Conservation (phyloP, 2,113 vertebrate genomes). For the Anhinga rufa region DNA sequence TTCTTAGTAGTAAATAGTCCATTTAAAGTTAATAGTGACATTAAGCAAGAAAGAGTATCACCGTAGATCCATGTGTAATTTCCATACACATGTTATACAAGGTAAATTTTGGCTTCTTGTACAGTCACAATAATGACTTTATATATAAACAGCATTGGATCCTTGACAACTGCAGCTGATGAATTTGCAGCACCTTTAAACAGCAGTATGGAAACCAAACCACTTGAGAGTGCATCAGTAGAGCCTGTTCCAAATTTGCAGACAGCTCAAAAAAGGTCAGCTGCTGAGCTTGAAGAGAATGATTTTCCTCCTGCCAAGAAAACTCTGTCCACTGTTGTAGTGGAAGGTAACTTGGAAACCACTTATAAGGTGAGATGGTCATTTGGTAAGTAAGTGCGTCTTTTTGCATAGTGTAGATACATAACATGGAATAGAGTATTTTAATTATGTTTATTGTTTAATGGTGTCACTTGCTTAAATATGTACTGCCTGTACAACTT, state of each 20-base stretch:
- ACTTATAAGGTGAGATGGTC: conserved; percentile 53
- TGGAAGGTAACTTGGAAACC: background rate
- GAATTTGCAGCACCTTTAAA: background rate
- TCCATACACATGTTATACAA: background rate
- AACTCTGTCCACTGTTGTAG: background rate
- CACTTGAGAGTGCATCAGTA: background rate
- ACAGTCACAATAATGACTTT: background rate
- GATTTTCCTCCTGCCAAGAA: conserved; percentile 52
- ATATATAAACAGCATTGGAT: conserved; percentile 42
- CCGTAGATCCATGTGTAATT: background rate
- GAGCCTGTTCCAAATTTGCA: background rate
- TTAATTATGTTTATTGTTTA: background rate
- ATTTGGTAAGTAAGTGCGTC: background rate
- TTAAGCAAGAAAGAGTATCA: background rate
- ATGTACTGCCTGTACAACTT: background rate
- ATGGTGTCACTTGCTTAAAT: background rate
- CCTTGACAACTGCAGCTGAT: conserved; percentile 5
- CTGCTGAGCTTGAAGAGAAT: conserved; percentile 2
- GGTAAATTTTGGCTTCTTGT: background rate
- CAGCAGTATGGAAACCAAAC: background rate
- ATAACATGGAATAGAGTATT: background rate
- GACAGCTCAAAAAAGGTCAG: conserved; percentile 44
- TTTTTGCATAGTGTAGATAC: background rate
- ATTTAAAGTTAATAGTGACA: background rate
- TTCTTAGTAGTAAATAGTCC: background rate